These are phyloP conservation scores for Pyralis farinalis DNA, from an alignment of 2,888 invertebrate species.

Conservation along the genomic window DNA sequence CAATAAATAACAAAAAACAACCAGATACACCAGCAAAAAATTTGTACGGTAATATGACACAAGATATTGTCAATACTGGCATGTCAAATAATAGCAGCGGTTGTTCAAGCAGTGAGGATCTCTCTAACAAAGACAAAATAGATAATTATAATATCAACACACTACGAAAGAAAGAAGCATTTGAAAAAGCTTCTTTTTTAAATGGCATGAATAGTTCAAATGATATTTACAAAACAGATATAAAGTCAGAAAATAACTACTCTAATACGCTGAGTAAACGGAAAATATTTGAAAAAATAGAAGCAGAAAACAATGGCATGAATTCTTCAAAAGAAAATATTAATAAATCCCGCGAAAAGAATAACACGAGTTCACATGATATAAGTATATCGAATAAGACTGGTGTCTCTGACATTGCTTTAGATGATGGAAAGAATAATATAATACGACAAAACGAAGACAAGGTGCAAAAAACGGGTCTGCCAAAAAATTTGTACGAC, in stretches of 20 bases:
- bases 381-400: constrained; percentile 30
- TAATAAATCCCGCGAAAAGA: constrained; percentile 34
- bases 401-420: constrained; percentile 21
- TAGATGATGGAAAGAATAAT: constrained; percentile 27
- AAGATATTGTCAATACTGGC: constrained; percentile 31
- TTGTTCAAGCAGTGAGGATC: constrained; percentile 46
- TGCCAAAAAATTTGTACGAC: constrained; percentile 50
- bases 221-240: constrained; percentile 41
- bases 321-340: constrained; percentile 27
- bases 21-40: constrained; percentile 42
- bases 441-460: constrained; percentile 35
- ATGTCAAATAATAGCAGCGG: constrained; percentile 46
- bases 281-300: constrained; percentile 60
- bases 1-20: constrained; percentile 12
- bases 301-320: constrained; percentile 29
- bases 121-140: constrained; percentile 46
- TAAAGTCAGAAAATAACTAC: constrained; percentile 45
- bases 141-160: constrained; percentile 45
- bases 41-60: constrained; percentile 26
- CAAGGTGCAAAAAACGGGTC: constrained; percentile 30
- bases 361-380: constrained; percentile 29
- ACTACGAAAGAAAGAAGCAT: constrained; percentile 42
- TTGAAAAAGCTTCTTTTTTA: constrained; percentile 47
- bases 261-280: constrained; percentile 63
- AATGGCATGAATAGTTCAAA: constrained; percentile 44